These are phyloP conservation scores for Sapajus apella DNA, from an alignment of 2,113 vertebrate genomes.

Conservation along the genomic window DNA sequence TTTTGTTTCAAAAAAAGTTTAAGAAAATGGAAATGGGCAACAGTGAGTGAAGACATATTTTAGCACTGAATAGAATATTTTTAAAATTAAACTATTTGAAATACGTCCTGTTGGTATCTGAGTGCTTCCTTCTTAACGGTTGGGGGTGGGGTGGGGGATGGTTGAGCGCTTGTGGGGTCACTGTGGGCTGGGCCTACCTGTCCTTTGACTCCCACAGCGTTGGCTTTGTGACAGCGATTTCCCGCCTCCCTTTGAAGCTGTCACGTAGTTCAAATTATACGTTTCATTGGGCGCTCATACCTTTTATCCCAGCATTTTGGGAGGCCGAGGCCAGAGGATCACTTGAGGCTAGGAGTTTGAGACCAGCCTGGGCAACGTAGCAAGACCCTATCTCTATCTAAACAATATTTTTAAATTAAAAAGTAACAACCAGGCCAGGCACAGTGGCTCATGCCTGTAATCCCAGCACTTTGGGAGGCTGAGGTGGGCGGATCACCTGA, in stretches of 20 bases:
- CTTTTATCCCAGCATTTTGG: too few relatives aligned
- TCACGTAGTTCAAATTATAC: not conserved
- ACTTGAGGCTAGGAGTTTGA: too few relatives aligned
- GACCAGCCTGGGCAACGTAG: too few relatives aligned
- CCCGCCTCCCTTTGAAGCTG: not conserved
- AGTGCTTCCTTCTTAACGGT: slow-evolving; percentile 35
- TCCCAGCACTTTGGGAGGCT: too few relatives aligned
- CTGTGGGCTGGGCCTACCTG: not conserved
- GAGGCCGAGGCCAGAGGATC: too few relatives aligned
- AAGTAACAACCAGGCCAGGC: too few relatives aligned
- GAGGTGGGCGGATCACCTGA: too few relatives aligned
- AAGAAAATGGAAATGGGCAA: slow-evolving; percentile 78
- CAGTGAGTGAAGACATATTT: slow-evolving; percentile 87
- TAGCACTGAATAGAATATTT: slow-evolving; percentile 90
- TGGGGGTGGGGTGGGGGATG: not conserved
- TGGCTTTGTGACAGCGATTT: not conserved
- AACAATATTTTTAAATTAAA: too few relatives aligned
- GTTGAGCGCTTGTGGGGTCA: not conserved
- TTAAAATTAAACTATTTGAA: slow-evolving; percentile 89
- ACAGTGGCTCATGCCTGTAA: too few relatives aligned
- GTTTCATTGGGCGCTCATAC: not conserved
- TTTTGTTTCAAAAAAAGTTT: slow-evolving; percentile 79
- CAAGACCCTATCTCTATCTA: too few relatives aligned
- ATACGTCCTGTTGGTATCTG: slow-evolving; percentile 65
- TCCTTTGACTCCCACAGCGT: not conserved